A percentile compares a stretch with the other conserved stretches of the same genome.
Evolutionary conservation across 2,888 invertebrate genomes (phyloP).

Genomic region (Thumatha senex): DNA sequence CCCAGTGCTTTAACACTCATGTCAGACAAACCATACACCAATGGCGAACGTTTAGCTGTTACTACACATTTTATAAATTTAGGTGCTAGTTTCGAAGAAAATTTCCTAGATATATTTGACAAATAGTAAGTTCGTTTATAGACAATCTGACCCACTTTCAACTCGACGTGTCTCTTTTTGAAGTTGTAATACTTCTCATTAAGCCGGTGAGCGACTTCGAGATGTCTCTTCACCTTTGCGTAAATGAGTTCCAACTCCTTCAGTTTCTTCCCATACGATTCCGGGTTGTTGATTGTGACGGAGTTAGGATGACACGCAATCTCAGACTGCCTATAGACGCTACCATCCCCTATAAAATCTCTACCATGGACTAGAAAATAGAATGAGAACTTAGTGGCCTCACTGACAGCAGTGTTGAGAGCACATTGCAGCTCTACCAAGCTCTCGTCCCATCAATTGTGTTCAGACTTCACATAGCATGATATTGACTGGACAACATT

Average conservation of each 20-base stretch:
- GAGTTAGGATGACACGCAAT: neutral
- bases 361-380: neutral
- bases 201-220: too few relatives aligned
- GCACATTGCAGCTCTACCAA: neutral
- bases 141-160: neutral
- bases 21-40: neutral
- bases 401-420: neutral
- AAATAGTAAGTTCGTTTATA: neutral
- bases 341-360: neutral
- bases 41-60: neutral
- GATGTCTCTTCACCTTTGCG: too few relatives aligned
- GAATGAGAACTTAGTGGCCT: neutral
- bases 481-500: neutral
- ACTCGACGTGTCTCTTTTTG: too few relatives aligned
- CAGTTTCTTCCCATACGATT: too few relatives aligned
- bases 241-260: too few relatives aligned
- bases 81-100: neutral
- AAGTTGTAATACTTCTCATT: too few relatives aligned
- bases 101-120: neutral
- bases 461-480: neutral
- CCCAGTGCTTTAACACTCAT: too few relatives aligned
- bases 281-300: too few relatives aligned
- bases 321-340: neutral
- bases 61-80: neutral
- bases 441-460: neutral